Base-by-base conservation (phyloP, 64 coral and sea anemone genomes). In the Trachythela sp. region DNA sequence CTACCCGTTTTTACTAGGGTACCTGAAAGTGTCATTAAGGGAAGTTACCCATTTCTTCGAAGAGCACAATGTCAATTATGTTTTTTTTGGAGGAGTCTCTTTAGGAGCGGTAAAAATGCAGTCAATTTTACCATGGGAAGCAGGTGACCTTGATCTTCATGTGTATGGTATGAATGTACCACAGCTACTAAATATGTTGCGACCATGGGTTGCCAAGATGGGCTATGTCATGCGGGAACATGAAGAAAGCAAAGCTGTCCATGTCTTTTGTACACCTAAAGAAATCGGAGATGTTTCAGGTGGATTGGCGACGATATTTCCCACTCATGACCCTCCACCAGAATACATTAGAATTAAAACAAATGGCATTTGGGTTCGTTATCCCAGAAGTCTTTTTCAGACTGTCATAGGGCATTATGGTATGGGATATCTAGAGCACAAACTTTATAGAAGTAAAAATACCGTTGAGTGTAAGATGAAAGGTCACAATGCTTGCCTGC, bases 401-500 rank as follows among this genome's bases (percentile, higher is more conserved):
- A 35, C 2, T 80, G 9, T 80, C 14, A 37, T 80, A 37, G 20
- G 9, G 31, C 34, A 34, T 68, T 77, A 77, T 77, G 71, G 71
- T 27, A 38, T 15, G 26, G 71, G 31, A 4, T 77, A 77, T 38
- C 71, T 77, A 17, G 71, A 27, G 17, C 71, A 77, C 71, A 77
- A 38, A 27, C 4, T 77, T 7, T 77, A 77, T 38, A 17, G 71
- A 27, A 13, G 31, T 24, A 4, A 8, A 15, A 27, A 77, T 35
- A 35, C 15, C 3, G 37, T 80, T 8, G 0, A 34, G 15, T 80
- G 75, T 30, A 37, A 37, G 75, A 80, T 6, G 20, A 40, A 80
- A 80, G 75, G 75, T 40, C 75, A 80, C 30, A 80, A 80, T 40
- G 75, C 75, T 35, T 80, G 75, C 37, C 37, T 80, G 75, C 75